Evolutionary conservation across 2,113 vertebrate genomes (phyloP), one percentile per base, ranked within the genome.

Genomic region (Cryptotis parvus): DNA sequence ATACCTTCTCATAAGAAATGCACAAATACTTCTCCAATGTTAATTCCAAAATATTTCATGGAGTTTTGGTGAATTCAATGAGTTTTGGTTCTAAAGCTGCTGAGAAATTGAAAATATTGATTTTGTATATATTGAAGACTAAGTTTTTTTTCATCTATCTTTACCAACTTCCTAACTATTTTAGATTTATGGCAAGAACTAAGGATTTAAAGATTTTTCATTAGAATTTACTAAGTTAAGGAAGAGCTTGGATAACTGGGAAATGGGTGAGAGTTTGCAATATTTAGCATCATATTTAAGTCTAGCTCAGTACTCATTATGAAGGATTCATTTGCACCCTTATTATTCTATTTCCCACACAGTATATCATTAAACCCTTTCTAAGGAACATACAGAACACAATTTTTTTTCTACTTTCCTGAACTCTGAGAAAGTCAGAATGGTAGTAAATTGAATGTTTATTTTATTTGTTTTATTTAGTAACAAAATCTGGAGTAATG

Each of bases 381-480:
- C 41, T 20, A 43, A 66, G 49, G 35, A 76, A 41, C 5, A n/a
- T 24, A 35, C 4, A 39, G 14, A 58, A 18, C 24, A 72, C 33
- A 84, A 20, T 33, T 29, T n/a, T 35, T 84, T 26, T 26, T 24
- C 24, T 70, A 20, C 1, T 18, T 14, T 31, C 91, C 41, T 72
- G 43, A 94, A 68, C 37, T 26, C 49, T 49, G 5, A 10, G 20
- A 70, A 63, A 43, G 20, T 89, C 49, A 43, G 39, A 75, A 15
- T 84, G 58, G 61, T 87, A 82, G 29, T 37, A 58, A 65, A 73
- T 65, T 52, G 58, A 70, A 61, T 27, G 27, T 66, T 92, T 84
- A 43, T 72, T 87, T 92, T 66, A 75, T 24, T 49, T 49, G 89
- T 61, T 84, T 93, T 18, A 68, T 14, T 80, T 87, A 33, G 33